Percentiles rank a stretch among this genome's conserved stretches.
These are phyloP conservation scores for Cantharis rufa DNA, from an alignment of 2,888 invertebrate species.

Conservation along the genomic window DNA sequence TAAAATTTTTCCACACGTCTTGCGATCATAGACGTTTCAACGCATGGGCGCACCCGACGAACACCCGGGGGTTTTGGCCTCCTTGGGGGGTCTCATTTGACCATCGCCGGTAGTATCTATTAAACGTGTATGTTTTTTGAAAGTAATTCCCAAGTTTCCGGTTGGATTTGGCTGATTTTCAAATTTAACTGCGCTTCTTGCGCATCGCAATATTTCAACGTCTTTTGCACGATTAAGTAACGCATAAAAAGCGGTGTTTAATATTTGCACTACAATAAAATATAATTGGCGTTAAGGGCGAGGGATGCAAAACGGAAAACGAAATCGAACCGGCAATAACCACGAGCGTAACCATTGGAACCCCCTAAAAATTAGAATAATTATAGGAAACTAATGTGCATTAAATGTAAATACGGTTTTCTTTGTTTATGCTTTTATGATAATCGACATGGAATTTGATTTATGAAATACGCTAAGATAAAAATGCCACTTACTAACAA, in stretches of 20 bases:
- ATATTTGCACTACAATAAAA: not conserved
- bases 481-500: conserved; percentile 21
- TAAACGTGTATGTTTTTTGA: not conserved
- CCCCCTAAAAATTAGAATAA: not conserved
- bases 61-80: not conserved
- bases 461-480: conserved; percentile 4
- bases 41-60: not conserved
- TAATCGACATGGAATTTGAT: not conserved
- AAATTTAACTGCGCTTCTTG: not conserved
- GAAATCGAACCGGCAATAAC: not conserved
- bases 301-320: not conserved
- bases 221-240: not conserved
- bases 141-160: not conserved
- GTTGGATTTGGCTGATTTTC: not conserved
- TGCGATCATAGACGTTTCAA: not conserved
- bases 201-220: not conserved
- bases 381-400: not conserved
- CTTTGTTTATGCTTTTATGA: not conserved
- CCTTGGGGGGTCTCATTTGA: not conserved
- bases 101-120: not conserved
- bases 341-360: not conserved
- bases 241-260: not conserved
- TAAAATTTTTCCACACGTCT: not conserved
- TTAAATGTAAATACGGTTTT: not conserved
- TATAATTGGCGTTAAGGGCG: not conserved